A percentile compares a stretch with the other conserved stretches of the same genome.
phyloP scores from a whole-genome alignment of 1,140 invertebrate genomes.

The Daktulosphaira vitifoliae region DNA sequence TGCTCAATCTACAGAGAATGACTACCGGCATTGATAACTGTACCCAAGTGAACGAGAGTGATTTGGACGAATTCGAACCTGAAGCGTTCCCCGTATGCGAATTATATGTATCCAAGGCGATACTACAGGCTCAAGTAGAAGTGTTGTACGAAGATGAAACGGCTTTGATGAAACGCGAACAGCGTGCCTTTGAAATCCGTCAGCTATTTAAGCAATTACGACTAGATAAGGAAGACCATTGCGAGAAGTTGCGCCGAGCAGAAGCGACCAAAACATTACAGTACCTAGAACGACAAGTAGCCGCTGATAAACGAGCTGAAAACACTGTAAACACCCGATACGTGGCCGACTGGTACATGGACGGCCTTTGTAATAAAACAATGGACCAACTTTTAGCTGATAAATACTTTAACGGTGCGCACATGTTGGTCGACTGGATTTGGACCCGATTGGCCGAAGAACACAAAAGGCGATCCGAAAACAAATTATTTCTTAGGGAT shows the following conservation, averaged over 20 bases:
- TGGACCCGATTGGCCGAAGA: neutral
- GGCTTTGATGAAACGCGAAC: neutral
- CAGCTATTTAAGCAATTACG: neutral
- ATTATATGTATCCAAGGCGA: neutral
- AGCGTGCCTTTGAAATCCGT: neutral
- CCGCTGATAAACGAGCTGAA: neutral
- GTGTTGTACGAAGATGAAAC: constrained; percentile 1
- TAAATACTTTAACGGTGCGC: neutral
- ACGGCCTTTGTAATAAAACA: neutral
- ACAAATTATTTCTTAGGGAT: neutral
- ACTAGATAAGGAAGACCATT: neutral
- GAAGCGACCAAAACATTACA: neutral
- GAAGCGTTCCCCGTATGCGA: neutral
- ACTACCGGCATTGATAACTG: neutral
- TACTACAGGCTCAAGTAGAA: neutral
- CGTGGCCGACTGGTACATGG: neutral
- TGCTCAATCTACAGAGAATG: neutral
- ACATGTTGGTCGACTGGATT: neutral
- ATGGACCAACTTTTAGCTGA: neutral
- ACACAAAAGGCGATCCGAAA: too few species aligned
- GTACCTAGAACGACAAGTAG: neutral
- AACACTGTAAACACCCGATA: neutral
- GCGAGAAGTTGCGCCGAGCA: neutral
- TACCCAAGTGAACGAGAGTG: neutral
- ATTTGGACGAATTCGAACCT: neutral